These are phyloP conservation scores for Tinamus major DNA, from an alignment of 2,797 vertebrate genomes.

Conservation along the genomic window DNA sequence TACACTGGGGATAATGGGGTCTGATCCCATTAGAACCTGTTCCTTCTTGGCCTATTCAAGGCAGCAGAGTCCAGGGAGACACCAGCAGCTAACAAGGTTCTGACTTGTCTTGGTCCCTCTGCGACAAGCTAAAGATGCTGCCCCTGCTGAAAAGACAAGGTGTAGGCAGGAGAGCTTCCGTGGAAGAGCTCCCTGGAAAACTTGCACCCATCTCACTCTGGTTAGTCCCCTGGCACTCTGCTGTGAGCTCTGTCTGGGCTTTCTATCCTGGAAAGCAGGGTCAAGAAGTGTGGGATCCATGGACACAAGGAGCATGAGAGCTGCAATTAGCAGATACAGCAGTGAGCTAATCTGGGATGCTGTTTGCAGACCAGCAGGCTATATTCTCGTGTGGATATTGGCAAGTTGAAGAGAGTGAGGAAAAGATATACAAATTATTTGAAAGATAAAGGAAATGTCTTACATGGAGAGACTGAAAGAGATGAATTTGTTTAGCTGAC, in stretches of 20 bases:
- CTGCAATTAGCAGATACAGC: neutral
- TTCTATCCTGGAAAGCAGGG: neutral
- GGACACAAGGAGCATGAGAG: neutral
- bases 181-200: neutral
- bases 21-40: neutral
- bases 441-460: neutral
- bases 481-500: neutral
- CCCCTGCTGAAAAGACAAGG: neutral
- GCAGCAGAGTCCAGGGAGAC: neutral
- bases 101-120: neutral
- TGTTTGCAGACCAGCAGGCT: neutral
- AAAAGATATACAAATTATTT: neutral
- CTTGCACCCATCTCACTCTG: neutral
- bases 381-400: neutral
- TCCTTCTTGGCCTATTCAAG: neutral
- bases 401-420: neutral
- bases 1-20: neutral
- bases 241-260: neutral
- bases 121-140: neutral
- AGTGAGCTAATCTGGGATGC: neutral
- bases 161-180: neutral
- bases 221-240: neutral
- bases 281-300: neutral
- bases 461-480: neutral
- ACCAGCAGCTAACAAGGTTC: neutral